Conservation (phyloP, 2,888 invertebrate species). For the Camptogramma bilineatum region DNA sequence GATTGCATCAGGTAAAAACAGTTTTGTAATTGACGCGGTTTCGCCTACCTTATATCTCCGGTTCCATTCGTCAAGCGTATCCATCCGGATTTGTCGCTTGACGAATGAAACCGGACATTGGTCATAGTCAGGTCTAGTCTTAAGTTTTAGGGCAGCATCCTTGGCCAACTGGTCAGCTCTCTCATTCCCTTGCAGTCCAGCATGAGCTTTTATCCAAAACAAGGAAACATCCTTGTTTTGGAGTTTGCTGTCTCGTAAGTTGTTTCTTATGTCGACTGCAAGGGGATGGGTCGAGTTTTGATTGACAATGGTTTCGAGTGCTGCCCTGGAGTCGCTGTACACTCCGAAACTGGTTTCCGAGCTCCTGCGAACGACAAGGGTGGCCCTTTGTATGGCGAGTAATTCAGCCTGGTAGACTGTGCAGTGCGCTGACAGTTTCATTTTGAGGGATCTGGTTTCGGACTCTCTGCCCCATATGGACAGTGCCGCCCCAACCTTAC, state of each 20-base stretch:
- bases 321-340: too few relatives aligned
- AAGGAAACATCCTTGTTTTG: background rate
- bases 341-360: background rate
- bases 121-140: too few relatives aligned
- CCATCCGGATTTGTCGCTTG: too few relatives aligned
- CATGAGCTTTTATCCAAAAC: slow-evolving; percentile 1
- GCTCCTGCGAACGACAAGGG: background rate
- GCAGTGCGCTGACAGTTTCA: slow-evolving; percentile 6
- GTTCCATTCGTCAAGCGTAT: too few relatives aligned
- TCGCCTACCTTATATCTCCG: too few relatives aligned
- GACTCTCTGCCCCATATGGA: too few relatives aligned
- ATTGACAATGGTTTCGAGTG: slow-evolving; percentile 2
- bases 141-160: background rate
- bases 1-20: too few relatives aligned
- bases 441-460: too few relatives aligned
- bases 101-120: too few relatives aligned
- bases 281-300: background rate
- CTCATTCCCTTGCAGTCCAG: background rate
- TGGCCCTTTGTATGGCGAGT: slow-evolving; percentile 9
- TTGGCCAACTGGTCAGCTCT: slow-evolving; percentile 4
- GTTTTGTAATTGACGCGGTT: too few relatives aligned
- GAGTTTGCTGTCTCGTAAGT: background rate
- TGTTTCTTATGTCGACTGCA: background rate
- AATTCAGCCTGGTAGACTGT: slow-evolving; percentile 21
- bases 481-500: too few relatives aligned